Base-by-base conservation (phyloP, 2,113 vertebrate species). In the Machaerirhynchus nigripectus region DNA sequence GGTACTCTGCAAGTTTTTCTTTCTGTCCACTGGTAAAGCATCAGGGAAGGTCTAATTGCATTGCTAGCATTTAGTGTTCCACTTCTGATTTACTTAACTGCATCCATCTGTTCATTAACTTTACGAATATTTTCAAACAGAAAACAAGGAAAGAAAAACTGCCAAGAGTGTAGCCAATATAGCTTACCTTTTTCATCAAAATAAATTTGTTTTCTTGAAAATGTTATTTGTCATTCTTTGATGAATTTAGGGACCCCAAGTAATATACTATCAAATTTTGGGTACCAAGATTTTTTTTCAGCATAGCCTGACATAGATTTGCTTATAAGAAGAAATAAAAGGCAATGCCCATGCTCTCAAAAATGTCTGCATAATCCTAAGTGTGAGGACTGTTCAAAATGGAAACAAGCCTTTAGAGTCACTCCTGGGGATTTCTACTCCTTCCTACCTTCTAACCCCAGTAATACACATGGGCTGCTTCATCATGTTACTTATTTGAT, bases 381-480 rank as follows among this genome's bases (percentile, higher is more conserved):
- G 40, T 35, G 61, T 13, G 11, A 67, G 15, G 11, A 71, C 63
- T n/a, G 3, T 7, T 75, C 15, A 78, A 90, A 87, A 87, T 33
- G 6, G 50, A 89, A 75, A 67, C 4, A 94, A 84, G 49, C 2
- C 12, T 83, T 76, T 23, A 55, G 35, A 71, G 6, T 15, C 2
- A 18, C 63, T 71, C 30, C 30, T 50, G 35, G 26, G 60, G 9
- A n/a, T 50, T 3, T 83, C 15, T 71, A 18, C 22, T 75, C 11
- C 24, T 47, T 39, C 3, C 5, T 39, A 0, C 52, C 24, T 69
- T 60, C 46, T 75, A 65, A 67, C 13, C 5, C 33, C 14, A 46
- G 20, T 42, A 68, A 79, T 22, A 47, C 1, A 12, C 0, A 0
- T 26, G 23, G 31, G 3, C 10, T 8, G 2, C 11, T 78, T 71